These are phyloP conservation scores for Oryzias woworae DNA, from an alignment of 2,113 vertebrate genomes.

Conservation along the genomic window DNA sequence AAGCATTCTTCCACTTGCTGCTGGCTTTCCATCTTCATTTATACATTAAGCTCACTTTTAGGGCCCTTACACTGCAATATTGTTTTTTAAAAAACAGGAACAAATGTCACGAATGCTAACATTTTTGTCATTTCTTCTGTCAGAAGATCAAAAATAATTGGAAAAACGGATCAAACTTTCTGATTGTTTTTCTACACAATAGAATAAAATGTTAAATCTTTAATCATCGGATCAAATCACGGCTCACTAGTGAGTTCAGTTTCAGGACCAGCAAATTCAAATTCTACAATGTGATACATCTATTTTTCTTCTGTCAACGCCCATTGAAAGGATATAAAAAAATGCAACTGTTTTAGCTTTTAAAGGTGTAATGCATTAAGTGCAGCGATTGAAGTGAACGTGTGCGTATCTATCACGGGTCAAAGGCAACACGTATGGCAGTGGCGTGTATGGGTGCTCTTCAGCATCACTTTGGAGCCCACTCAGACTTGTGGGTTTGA, in stretches of 20 bases:
- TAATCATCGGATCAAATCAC: background rate
- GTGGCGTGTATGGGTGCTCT: slow-evolving; percentile 67
- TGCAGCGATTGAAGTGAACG: slow-evolving; percentile 45
- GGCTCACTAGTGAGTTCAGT: slow-evolving; percentile 11
- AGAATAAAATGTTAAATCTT: too few relatives aligned
- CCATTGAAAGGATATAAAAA: slow-evolving; percentile 45
- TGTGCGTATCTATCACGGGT: slow-evolving; percentile 51
- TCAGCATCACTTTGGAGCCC: slow-evolving; percentile 78
- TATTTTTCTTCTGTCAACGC: slow-evolving; percentile 29
- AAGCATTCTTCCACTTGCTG: slow-evolving; percentile 19
- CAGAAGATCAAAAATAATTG: too few relatives aligned
- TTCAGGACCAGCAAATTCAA: slow-evolving; percentile 44
- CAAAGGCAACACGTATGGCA: slow-evolving; percentile 65
- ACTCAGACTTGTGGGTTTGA: slow-evolving; percentile 72
- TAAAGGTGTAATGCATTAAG: slow-evolving; percentile 50
- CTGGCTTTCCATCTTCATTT: slow-evolving; percentile 20
- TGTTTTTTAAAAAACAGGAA: slow-evolving; percentile 24
- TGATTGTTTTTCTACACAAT: too few relatives aligned
- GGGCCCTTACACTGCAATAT: slow-evolving; percentile 18
- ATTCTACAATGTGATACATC: background rate
- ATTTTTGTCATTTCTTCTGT: too few relatives aligned
- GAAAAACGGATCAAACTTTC: too few relatives aligned
- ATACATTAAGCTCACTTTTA: slow-evolving; percentile 36
- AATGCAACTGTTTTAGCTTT: slow-evolving; percentile 64
- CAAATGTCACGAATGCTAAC: background rate